Evolutionary conservation across 1,140 invertebrate species (phyloP), one percentile per base, ranked within the genome.

Genomic region (Meteorus sp.): DNA sequence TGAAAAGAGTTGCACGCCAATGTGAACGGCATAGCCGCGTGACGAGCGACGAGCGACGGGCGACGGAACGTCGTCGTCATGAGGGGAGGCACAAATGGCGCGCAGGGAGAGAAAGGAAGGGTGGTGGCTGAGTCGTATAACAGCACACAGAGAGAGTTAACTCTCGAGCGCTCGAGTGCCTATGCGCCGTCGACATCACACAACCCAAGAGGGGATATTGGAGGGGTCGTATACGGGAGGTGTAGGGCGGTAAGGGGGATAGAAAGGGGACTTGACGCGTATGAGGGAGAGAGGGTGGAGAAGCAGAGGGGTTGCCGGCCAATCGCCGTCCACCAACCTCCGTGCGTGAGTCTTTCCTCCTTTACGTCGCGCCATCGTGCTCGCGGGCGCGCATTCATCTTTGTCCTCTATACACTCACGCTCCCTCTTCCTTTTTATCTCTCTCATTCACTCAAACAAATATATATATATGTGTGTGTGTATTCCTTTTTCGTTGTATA

Each of bases 71-170:
- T 48, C 29, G 44, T 20, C 23, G 15, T 22, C 15, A 33, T 17
- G 43, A 37, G 45, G 55, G 55, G 55, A 56, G 55, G 55, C 31
- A 56, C 47, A 56, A 56, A 56, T 56, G 55, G 55, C 55, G 44
- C 29, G n/a, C n/a, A n/a, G n/a, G 33, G 23, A 9, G 13, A 56
- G 22, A 31, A 20, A 56, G 44, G 55, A 48, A 56, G 55, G 55
- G 44, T 48, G 45, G 53, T 45, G 17, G 53, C 37, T 22, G 25
- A 33, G 25, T 29, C 39, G 53, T n/a, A n/a, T n/a, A n/a, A n/a
- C n/a, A n/a, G n/a, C n/a, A n/a, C n/a, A n/a, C n/a, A n/a, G n/a
- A n/a, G n/a, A n/a, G n/a, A n/a, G n/a, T n/a, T n/a, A n/a, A n/a
- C n/a, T n/a, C n/a, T n/a, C n/a, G n/a, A n/a, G n/a, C n/a, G n/a